Conservation (phyloP, 2,888 invertebrate species). For the Caenorhabditis panamensis region DNA sequence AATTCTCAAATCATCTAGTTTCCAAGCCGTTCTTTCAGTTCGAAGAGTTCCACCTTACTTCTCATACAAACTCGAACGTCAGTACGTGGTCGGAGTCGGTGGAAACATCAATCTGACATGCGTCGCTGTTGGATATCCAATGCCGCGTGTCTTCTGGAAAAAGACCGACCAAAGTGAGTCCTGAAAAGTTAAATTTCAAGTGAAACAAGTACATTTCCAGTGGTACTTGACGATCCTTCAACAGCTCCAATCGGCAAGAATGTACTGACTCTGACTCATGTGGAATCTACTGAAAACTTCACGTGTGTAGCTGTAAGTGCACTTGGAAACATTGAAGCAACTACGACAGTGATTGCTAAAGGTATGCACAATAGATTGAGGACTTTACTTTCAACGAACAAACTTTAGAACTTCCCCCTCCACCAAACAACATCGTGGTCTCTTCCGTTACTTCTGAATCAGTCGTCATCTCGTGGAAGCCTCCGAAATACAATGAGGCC, state of each 20-base stretch:
- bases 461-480: constrained; percentile 93
- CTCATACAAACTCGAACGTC: constrained; percentile 90
- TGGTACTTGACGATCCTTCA: constrained; percentile 72
- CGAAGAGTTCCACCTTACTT: constrained; percentile 96
- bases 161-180: constrained; percentile 65
- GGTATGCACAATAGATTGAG: constrained; percentile 84
- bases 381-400: background rate
- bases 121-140: constrained; percentile 96
- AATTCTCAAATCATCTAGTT: background rate
- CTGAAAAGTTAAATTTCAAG: background rate
- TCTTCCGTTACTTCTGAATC: constrained; percentile 95
- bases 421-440: constrained; percentile 91
- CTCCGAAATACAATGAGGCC: constrained; percentile 86
- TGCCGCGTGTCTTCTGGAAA: constrained; percentile 92
- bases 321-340: constrained; percentile 91
- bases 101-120: constrained; percentile 94
- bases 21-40: constrained; percentile 85
- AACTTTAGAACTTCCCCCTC: constrained; percentile 91
- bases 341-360: constrained; percentile 92
- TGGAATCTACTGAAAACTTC: constrained; percentile 93
- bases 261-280: constrained; percentile 89
- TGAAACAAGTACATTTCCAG: constrained; percentile 47
- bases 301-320: constrained; percentile 97
- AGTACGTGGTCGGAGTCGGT: constrained; percentile 93
- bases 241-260: constrained; percentile 86